phyloP scores from a whole-genome alignment of 92 coral and sea anemone genomes.

The Isaurus tuberculatus region DNA sequence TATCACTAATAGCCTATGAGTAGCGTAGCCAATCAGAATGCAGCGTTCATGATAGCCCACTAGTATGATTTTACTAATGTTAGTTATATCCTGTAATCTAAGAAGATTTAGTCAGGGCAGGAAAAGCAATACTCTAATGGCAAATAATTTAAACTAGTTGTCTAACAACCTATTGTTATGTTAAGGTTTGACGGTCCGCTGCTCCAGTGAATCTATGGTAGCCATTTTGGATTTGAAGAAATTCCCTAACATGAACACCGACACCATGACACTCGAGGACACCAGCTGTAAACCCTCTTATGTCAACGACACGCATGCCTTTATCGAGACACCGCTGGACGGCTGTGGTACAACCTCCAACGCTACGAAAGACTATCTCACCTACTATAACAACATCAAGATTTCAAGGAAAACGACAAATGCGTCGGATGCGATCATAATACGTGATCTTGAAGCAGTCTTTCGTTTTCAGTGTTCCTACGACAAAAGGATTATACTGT shows the following conservation, averaged over 20 bases:
- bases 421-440: slow-evolving; percentile 43
- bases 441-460: slow-evolving; percentile 68
- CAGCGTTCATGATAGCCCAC: no score
- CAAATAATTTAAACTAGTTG: background rate
- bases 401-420: slow-evolving; percentile 26
- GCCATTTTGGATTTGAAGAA: slow-evolving; percentile 45
- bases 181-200: slow-evolving; percentile 47
- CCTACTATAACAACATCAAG: slow-evolving; percentile 55
- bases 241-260: slow-evolving; percentile 39
- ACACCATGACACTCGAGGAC: slow-evolving; percentile 49
- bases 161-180: background rate
- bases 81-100: no score
- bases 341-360: slow-evolving; percentile 63
- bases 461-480: slow-evolving; percentile 82
- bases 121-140: no score
- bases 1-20: no score
- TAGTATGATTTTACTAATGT: no score
- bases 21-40: no score
- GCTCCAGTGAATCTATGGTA: slow-evolving; percentile 52
- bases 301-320: slow-evolving; percentile 57
- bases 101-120: no score
- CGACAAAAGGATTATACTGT: slow-evolving; percentile 60
- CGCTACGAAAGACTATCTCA: slow-evolving; percentile 58
- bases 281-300: slow-evolving; percentile 46
- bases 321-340: slow-evolving; percentile 65